Percentiles rank a stretch among this genome's conserved stretches.
Evolutionary conservation across 2,797 vertebrate genomes (phyloP).

Genomic region (Lithobates pipiens): DNA sequence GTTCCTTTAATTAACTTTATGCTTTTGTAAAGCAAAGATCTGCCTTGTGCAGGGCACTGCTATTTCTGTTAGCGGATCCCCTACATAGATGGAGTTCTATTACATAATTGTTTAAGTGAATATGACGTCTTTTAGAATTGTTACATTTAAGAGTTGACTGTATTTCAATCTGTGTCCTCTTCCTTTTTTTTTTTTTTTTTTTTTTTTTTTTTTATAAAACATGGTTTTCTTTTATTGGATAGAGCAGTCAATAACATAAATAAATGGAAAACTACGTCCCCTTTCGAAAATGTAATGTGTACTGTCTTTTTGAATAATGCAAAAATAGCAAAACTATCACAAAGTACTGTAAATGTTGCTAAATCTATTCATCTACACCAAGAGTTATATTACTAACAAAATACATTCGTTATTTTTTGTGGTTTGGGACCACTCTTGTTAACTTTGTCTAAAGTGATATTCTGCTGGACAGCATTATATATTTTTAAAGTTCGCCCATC

Average conservation of each 20-base stretch:
- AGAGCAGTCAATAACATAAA: background rate
- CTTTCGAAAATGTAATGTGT: too few species aligned
- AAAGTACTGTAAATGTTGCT: background rate
- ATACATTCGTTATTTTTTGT: too few species aligned
- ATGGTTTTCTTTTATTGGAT: background rate
- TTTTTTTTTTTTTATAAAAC: background rate
- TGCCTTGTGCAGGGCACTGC: background rate
- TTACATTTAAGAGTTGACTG: background rate
- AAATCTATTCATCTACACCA: background rate
- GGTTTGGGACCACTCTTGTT: background rate
- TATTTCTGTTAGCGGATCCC: background rate
- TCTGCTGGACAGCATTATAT: background rate
- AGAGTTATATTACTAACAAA: too few species aligned
- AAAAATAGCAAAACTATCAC: too few species aligned
- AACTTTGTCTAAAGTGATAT: too few species aligned
- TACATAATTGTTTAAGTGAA: background rate
- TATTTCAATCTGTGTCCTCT: background rate
- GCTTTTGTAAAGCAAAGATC: background rate
- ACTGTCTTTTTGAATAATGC: too few species aligned
- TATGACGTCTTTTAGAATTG: background rate
- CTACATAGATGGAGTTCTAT: background rate
- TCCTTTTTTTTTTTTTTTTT: background rate
- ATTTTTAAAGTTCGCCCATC: background rate
- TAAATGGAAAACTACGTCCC: background rate
- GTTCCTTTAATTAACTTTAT: constrained; percentile 26